Evolutionary conservation across 2,113 vertebrate species (phyloP), one percentile per base, ranked within the genome.

Genomic region (Chloropsis hardwickii): DNA sequence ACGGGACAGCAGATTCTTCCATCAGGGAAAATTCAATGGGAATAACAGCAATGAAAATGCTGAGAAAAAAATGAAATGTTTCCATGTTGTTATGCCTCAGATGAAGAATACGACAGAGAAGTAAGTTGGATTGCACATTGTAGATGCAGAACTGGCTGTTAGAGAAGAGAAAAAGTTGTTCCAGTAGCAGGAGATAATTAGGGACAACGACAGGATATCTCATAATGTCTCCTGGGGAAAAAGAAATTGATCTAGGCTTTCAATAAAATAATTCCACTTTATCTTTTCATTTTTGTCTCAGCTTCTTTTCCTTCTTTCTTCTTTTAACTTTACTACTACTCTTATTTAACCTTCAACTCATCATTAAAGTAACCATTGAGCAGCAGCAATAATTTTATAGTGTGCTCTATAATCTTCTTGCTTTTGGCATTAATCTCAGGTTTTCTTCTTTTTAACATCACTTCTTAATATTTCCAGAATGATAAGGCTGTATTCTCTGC

Each of bases 301-400:
- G 23, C 28, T 88, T 35, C 50, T 78, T 74, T 57, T 83, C 48
- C 27, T 84, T 71, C 24, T 80, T 42, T 37, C 27, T 71, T 92
- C 44, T 61, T 89, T 64, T 51, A 27, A 11, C 56, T 62, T 86
- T 77, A 72, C 50, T 76, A 62, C 42, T 92, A 47, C 65, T 94
- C 27, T 84, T 91, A 88, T 37, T 96, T 94, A 95, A 93, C 64
- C 51, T 95, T 96, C 94, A 95, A 62, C 80, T 92, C 84, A 73
- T 40, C 60, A 82, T 81, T 88, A 66, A 72, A 80, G 70, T 65
- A 80, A 85, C 73, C 61, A 65, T 12, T 79, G 35, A 79, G 57
- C 29, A 86, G 51, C 62, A 88, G 54, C 54, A 92, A 92, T 88
- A 93, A 83, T 83, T 86, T 45, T 35, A 71, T 58, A 88, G 25